Conservation (phyloP, 2,888 invertebrate species). For the Graphium colonna region DNA sequence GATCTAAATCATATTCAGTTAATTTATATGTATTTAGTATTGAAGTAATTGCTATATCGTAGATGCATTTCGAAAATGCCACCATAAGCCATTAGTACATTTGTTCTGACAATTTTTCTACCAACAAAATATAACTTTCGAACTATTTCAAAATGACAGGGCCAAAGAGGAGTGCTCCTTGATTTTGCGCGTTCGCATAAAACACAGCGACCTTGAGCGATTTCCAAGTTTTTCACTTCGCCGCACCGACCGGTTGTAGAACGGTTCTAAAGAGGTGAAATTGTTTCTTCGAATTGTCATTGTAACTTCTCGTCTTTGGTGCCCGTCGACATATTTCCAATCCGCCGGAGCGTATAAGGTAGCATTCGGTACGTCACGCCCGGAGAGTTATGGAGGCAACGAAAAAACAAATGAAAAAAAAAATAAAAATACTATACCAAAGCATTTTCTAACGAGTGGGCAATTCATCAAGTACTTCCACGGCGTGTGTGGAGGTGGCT, state of each 20-base stretch:
- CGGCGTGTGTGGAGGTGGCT: constrained; percentile 73
- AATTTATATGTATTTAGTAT: too few relatives aligned
- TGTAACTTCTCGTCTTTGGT: not conserved
- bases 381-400: not conserved
- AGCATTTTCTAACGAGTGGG: constrained; percentile 81
- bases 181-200: constrained; percentile 1
- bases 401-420: constrained; percentile 42
- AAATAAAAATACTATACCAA: constrained; percentile 72
- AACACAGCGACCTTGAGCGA: constrained; percentile 10
- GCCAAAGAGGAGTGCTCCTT: constrained; percentile 4
- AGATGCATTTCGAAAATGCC: too few relatives aligned
- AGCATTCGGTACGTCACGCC: not conserved
- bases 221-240: constrained; percentile 13
- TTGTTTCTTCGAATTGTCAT: constrained; percentile 6
- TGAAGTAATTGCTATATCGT: too few relatives aligned
- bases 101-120: too few relatives aligned
- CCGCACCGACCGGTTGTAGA: constrained; percentile 9
- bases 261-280: not conserved
- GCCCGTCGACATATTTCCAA: not conserved
- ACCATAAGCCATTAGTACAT: too few relatives aligned
- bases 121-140: too few relatives aligned
- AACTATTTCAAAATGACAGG: not conserved
- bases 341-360: not conserved
- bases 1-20: too few relatives aligned
- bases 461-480: constrained; percentile 81